Percentiles rank a stretch among this genome's conserved stretches.
phyloP scores from a whole-genome alignment of 2,888 invertebrate species.

The Heliconius ismenius region DNA sequence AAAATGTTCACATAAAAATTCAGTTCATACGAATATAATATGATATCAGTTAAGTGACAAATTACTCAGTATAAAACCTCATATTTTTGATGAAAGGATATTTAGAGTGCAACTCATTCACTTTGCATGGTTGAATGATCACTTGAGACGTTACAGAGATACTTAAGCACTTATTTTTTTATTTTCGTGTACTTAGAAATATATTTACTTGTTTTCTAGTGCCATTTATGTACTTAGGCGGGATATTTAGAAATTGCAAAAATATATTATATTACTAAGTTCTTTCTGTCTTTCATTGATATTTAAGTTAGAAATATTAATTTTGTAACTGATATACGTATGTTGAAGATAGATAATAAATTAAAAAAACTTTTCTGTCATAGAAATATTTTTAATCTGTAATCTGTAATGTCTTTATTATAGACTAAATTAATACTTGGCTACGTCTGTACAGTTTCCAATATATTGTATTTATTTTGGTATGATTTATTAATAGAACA shows the following conservation, averaged over 20 bases:
- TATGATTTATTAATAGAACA: neutral
- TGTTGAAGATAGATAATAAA: neutral
- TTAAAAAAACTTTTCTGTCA: neutral
- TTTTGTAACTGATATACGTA: neutral
- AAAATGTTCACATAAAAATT: neutral
- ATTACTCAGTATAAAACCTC: constrained; percentile 38
- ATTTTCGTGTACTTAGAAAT: constrained; percentile 24
- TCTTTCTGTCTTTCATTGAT: neutral
- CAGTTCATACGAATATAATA: constrained; percentile 13
- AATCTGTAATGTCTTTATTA: neutral
- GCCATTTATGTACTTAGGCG: constrained; percentile 17
- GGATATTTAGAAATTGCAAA: constrained; percentile 13
- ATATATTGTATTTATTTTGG: neutral
- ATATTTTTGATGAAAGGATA: constrained; percentile 44
- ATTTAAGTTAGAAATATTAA: neutral
- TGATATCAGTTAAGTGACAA: constrained; percentile 37
- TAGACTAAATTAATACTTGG: neutral
- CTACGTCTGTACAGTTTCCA: neutral
- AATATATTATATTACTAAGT: neutral
- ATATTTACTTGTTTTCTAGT: constrained; percentile 20
- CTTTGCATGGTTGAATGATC: constrained; percentile 39
- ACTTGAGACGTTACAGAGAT: constrained; percentile 39
- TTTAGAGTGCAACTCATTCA: constrained; percentile 38
- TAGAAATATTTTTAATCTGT: neutral
- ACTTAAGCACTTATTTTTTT: constrained; percentile 32